Evolutionary conservation across 1,140 invertebrate genomes (phyloP), one percentile per base, ranked within the genome.

Genomic region (Paralvinella palmiformis): DNA sequence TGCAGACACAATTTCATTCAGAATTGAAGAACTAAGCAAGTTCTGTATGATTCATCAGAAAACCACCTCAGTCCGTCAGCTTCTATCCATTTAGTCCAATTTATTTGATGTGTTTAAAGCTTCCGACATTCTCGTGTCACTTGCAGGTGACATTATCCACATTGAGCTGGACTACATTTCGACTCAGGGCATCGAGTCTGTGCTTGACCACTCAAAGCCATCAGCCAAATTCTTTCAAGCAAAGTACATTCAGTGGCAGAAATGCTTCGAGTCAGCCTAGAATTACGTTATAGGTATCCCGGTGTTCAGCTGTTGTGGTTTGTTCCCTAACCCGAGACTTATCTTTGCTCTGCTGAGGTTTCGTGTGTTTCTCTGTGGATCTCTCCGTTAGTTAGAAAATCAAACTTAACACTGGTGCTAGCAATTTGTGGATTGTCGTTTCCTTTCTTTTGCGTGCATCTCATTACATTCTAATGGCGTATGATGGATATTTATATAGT

Each of bases 181-280:
- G 37, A 84, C 80, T 33, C 60, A 71, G 3, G 83, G 84, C 75
- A 79, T 84, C n/a, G 68, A 81, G 65, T 63, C 68, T 58, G 83
- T 82, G 7, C 65, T 85, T 33, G 68, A 75, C 63, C 71, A 76
- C 59, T 84, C 82, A 13, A 84, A 83, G 74, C 83, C 84, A 27
- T 81, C 80, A 15, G 81, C 82, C 1, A 72, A 72, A 57, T 71
- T 71, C 22, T 82, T 83, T 50, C 75, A 72, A 37, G 69, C 75
- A 33, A 80, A 82, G 69, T 85, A 84, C 71, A 58, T 66, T 17
- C 70, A 75, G 44, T 85, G 84, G 84, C 77, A 83, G 69, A 70
- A 78, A 61, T 79, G 83, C 59, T 84, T 78, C 72, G 84, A 84
- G 60, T 83, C 82, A 55, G 76, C 79, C 27, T 84, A 52, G 48